Base-by-base conservation (phyloP, 2,888 invertebrate genomes). In the Dryobota labecula region DNA sequence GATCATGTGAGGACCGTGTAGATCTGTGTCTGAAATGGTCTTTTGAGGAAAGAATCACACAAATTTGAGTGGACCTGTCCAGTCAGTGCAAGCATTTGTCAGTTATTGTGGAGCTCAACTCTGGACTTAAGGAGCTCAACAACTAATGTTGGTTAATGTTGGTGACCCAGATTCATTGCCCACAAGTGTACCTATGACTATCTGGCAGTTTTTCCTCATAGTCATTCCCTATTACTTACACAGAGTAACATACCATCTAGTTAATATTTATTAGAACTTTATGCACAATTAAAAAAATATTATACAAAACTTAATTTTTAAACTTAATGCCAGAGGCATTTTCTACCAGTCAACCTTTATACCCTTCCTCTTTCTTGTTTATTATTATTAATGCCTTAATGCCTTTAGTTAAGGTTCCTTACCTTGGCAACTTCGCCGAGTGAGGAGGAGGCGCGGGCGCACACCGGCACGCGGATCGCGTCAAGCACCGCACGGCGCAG, bases 381-480 rank as follows among this genome's bases (percentile, higher is more conserved):
- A 56, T 30, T 54, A 9, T 30, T 20, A 53, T 11, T 9, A 53
- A 53, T 54, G 30, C 5, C 18, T 15, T n/a, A 24, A 24, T 11
- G 20, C 41, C 41, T 60, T 13, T 30, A 13, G 1, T 54, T 15
- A 36, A 18, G 4, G 0, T 53, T 49, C 11, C 24, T 81, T 88
- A 95, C 95, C 93, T 96, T 96, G 41, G 93, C 86, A 8, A 95
- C 83, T 78, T 95, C 95, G 36, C 92, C 93, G 95, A 96, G 80
- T 5, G 88, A 87, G 18, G 90, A 90, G 36, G 90, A 88, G 93
- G 97, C 83, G 87, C 95, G 92, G 93, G 97, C 83, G 78, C 96
- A 89, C 92, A 96, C 90, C 88, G 97, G 90, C 70, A 94, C 87
- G 88, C 97, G 93, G 88, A 96, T 89, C 81, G 96, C 95, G 78